Evolutionary conservation across 2,888 invertebrate genomes (phyloP), one percentile per base, ranked within the genome.

Genomic region (Notocelia uddmanniana): DNA sequence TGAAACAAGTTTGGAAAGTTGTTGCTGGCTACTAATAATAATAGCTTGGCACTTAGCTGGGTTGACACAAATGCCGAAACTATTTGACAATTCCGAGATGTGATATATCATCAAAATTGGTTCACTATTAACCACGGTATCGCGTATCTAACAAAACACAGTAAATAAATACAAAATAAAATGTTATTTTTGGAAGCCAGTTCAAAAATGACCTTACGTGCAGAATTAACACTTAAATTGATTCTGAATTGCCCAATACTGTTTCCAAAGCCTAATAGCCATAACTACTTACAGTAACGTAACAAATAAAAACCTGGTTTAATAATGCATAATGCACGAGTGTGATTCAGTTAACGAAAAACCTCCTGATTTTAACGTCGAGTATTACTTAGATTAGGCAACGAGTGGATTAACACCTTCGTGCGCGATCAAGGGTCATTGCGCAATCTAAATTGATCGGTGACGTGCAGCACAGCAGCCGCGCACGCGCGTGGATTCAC

Each of bases 401-500:
- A 58, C 9, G 18, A n/a, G 18, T 48, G 26, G 57, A 57, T 52
- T 41, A 60, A 37, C 68, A 37, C 50, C 58, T 50, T 60, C 66
- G 55, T 48, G 67, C 57, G 57, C 37, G 66, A 54, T 37, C 59
- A 60, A 59, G 59, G 60, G 68, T 50, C 37, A 13, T 68, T 68
- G 68, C 68, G 68, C 60, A 54, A 68, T 41, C n/a, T 31, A 34
- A n/a, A 59, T 59, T 18, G 21, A 59, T 52, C 26, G 60, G 19
- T 10, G 48, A 58, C 18, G 45, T 8, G n/a, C 6, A 5, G 45
- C 8, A 26, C 55, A n/a, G 15, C 15, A 15, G 54, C 23, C 26
- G 60, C 45, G 26, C 45, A n/a, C 45, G 60, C 60, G 23, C 60
- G 31, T 18, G n/a, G 11, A n/a, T n/a, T 41, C 31, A 0, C 41